Base-by-base conservation (phyloP, 2,888 invertebrate species). In the Eledone cirrhosa region DNA sequence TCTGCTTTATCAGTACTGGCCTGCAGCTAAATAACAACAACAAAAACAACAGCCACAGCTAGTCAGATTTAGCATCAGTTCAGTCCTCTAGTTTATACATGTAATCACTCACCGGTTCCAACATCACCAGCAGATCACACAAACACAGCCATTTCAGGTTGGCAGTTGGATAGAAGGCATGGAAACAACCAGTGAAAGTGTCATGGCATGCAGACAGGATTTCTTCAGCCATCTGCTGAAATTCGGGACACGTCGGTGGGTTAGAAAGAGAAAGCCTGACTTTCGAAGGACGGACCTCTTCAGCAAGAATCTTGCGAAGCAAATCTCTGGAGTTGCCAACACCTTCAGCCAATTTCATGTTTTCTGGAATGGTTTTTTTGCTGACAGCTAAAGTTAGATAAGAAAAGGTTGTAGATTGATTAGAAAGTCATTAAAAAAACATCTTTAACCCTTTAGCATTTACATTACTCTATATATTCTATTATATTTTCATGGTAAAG, bases 151-250 rank as follows among this genome's bases (percentile, higher is more conserved):
- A 98, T 90, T 98, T 98, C 78, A 98, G 92, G 78, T 94, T 94
- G 0, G 96, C 95, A 0, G 97, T 97, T 0, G 98, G 98, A 91
- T 97, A 98, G 92, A 99, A 98, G 0, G 97, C 97, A 90, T 98
- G 97, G 88, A 97, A 98, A 88, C 98, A 97, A 4, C 95, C 93
- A 1, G 96, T 95, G 88, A 97, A 96, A 1, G 97, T 97, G 78
- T 94, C 94, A 85, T 97, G 96, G 80, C 97, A 96, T 90, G 98
- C 97, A 78, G 95, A 95, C 78, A 97, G 91, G 83, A 98, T 95
- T 48, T 94, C 87, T 72, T 88, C 87, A n/a, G 86, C 85, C 79
- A 89, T 84, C 24, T 83, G 81, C 19, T 82, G 81, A 75, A 87
- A 86, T 16, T 85, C 82, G 7, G 81, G 80, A 29, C 81, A 78